These are phyloP conservation scores for Orycteropus afer DNA, from an alignment of 2,113 vertebrate species.

Conservation along the genomic window DNA sequence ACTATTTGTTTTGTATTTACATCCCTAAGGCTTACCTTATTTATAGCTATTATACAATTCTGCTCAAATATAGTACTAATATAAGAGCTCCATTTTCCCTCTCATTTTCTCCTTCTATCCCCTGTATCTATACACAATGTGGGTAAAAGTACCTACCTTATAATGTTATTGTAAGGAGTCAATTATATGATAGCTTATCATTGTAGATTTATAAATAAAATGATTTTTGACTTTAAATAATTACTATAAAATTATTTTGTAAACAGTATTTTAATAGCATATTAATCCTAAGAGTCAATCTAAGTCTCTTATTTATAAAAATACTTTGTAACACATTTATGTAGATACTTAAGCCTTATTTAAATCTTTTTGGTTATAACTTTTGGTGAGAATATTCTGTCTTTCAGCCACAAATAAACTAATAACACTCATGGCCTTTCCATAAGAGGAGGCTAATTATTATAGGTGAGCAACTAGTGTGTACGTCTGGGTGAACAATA, in stretches of 20 bases:
- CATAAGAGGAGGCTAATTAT: background rate
- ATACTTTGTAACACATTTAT: background rate
- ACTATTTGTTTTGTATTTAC: background rate
- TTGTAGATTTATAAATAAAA: background rate
- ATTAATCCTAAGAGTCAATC: background rate
- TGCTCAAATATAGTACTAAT: background rate
- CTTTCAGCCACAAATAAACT: background rate
- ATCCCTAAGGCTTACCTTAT: background rate
- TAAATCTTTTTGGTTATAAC: background rate
- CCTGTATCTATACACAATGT: background rate
- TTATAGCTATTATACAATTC: background rate
- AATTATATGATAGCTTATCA: background rate
- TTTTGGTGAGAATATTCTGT: background rate
- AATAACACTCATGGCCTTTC: background rate
- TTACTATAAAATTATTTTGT: background rate
- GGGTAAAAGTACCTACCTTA: background rate
- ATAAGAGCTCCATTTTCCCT: background rate
- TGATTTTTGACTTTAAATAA: background rate
- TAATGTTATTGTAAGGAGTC: background rate
- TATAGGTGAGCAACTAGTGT: background rate
- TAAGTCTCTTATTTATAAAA: background rate
- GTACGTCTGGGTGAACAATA: background rate
- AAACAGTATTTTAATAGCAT: slow-evolving; percentile 5
- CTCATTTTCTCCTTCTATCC: background rate
- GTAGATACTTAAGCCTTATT: background rate